These are phyloP conservation scores for Sitobion miscanthi DNA, from an alignment of 1,140 invertebrate species.

Conservation along the genomic window DNA sequence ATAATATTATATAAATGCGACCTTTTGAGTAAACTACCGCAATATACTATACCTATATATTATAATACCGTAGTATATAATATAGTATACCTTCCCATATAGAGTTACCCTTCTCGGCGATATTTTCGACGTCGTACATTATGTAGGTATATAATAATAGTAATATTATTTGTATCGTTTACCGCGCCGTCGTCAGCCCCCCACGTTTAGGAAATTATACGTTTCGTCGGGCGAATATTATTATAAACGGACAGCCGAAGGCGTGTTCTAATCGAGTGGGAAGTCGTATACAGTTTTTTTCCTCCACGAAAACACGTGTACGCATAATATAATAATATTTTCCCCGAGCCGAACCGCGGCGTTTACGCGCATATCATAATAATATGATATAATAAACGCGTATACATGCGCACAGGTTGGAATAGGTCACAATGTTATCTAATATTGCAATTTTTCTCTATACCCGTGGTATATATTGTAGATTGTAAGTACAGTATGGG, in stretches of 20 bases:
- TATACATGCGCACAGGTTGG: background rate
- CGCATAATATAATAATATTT: background rate
- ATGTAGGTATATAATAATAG: background rate
- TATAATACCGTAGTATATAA: background rate
- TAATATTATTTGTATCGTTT: conserved; percentile 11
- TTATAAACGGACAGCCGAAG: conserved; percentile 30
- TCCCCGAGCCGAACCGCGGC: background rate
- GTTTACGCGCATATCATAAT: background rate
- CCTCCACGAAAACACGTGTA: conserved; percentile 11
- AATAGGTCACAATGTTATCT: conserved; percentile 7
- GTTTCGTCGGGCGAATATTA: conserved; percentile 33
- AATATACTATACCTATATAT: background rate
- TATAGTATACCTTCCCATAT: background rate
- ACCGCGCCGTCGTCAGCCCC: background rate
- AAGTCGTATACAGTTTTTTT: conserved; percentile 25
- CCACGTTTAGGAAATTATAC: conserved; percentile 41
- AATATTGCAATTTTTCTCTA: background rate
- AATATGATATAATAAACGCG: background rate
- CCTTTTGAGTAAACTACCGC: background rate
- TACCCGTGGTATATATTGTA: background rate
- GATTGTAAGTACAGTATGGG: background rate
- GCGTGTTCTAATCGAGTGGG: conserved; percentile 13
- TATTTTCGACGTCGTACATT: background rate
- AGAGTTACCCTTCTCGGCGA: conserved; percentile 28
- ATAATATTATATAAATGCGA: background rate